phyloP scores from a whole-genome alignment of 2,797 vertebrate species.

The Picus viridis region DNA sequence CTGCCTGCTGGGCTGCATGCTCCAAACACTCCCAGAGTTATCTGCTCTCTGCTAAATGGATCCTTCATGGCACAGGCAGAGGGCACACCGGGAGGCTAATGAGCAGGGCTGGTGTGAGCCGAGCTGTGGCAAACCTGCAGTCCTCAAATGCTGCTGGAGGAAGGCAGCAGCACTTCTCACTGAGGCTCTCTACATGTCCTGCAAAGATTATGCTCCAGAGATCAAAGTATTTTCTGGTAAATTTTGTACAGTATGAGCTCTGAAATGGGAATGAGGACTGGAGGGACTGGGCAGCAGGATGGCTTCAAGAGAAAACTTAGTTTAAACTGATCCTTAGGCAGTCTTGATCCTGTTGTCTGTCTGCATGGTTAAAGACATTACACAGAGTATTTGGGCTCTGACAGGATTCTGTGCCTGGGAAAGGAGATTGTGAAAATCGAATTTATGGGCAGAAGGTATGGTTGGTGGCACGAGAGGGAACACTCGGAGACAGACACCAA shows the following conservation, averaged over 20 bases:
- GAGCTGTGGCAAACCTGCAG: background rate
- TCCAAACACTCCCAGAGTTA: background rate
- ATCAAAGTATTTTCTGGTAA: background rate
- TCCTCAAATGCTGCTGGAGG: background rate
- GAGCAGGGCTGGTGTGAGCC: too few species aligned
- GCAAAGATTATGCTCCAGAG: background rate
- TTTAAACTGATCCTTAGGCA: background rate
- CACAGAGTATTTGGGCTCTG: background rate
- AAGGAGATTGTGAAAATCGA: background rate
- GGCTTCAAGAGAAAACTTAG: background rate
- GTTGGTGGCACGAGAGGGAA: background rate
- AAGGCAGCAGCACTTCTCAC: background rate
- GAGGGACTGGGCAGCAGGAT: background rate
- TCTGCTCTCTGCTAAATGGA: background rate
- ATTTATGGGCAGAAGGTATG: background rate
- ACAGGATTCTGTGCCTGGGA: background rate
- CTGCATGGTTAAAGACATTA: background rate
- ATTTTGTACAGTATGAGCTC: background rate
- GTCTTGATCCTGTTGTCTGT: background rate
- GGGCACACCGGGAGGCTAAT: too few species aligned
- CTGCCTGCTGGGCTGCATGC: background rate
- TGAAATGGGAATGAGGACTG: background rate
- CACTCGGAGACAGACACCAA: background rate
- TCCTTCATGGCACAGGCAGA: background rate
- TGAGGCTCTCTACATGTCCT: background rate